Percentiles rank a stretch among this genome's conserved stretches.
Conservation (phyloP, 2,888 invertebrate genomes). For the Oscheius onirici region DNA sequence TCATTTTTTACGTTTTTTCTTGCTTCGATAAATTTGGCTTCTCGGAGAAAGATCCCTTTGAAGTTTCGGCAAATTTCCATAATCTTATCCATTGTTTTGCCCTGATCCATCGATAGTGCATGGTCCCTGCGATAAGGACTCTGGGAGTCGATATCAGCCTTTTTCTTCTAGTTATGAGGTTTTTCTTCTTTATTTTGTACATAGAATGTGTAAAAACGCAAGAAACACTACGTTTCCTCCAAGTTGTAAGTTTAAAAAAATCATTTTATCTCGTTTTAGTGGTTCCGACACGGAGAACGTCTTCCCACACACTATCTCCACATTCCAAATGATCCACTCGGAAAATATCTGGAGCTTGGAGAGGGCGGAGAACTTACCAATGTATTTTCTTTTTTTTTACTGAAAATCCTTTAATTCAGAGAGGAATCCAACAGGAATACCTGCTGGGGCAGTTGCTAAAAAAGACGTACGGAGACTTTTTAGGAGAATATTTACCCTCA, state of each 20-base stretch:
- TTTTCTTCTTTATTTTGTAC: background rate
- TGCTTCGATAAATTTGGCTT: too few relatives aligned
- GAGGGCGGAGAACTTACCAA: conserved; percentile 59
- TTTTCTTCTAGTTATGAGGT: too few relatives aligned
- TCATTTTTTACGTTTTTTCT: too few relatives aligned
- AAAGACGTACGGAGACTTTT: conserved; percentile 78
- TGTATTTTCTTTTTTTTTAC: conserved; percentile 25
- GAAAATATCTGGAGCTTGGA: conserved; percentile 41
- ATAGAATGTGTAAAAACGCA: background rate
- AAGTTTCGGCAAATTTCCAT: too few relatives aligned
- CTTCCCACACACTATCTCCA: conserved; percentile 53
- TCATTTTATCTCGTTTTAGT: conserved; percentile 32
- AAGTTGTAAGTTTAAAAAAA: background rate
- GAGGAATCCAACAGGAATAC: conserved; percentile 82
- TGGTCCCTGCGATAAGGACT: too few relatives aligned
- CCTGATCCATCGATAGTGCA: too few relatives aligned
- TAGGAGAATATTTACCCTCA: conserved; percentile 77
- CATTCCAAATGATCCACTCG: conserved; percentile 40
- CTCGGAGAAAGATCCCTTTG: too few relatives aligned
- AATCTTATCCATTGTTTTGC: too few relatives aligned
- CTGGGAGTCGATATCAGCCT: too few relatives aligned
- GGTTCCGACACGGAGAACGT: conserved; percentile 65
- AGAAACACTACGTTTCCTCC: background rate
- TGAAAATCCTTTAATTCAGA: conserved; percentile 73
- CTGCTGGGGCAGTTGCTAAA: conserved; percentile 81